Percentiles rank a stretch among this genome's conserved stretches.
Conservation (phyloP, 2,797 vertebrate genomes). For the Mycteria americana region DNA sequence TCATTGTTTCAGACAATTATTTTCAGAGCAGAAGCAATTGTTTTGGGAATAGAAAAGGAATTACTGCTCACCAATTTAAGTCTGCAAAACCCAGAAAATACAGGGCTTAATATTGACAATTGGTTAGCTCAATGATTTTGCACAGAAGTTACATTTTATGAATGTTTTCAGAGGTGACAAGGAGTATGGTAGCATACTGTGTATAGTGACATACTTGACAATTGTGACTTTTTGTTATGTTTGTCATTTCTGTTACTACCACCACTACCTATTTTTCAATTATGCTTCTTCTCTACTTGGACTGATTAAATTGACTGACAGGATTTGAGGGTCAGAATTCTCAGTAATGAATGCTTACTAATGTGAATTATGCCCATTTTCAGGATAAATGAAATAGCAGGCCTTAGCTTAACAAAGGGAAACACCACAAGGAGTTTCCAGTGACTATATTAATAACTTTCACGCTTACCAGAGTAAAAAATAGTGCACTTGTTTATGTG, state of each 20-base stretch:
- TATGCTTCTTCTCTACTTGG: neutral
- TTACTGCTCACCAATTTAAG: neutral
- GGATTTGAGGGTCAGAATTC: neutral
- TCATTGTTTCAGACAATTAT: neutral
- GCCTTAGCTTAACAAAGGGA: neutral
- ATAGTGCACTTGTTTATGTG: neutral
- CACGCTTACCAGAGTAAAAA: neutral
- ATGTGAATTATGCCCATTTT: neutral
- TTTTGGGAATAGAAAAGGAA: neutral
- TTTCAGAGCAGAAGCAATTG: neutral
- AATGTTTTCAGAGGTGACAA: neutral
- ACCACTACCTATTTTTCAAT: neutral
- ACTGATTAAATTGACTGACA: neutral
- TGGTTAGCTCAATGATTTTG: neutral
- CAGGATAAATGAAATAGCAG: neutral
- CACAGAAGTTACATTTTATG: neutral
- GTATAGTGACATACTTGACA: neutral
- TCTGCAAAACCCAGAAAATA: neutral
- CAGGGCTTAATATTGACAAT: neutral
- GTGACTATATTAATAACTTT: neutral
- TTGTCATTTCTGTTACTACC: neutral
- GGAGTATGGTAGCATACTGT: neutral
- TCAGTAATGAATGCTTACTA: neutral
- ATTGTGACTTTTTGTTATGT: neutral
- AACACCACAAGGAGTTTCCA: neutral